Base-by-base conservation (phyloP, 37 sponge, comb jelly and placozoan species). In the Haliclona indistincta region DNA sequence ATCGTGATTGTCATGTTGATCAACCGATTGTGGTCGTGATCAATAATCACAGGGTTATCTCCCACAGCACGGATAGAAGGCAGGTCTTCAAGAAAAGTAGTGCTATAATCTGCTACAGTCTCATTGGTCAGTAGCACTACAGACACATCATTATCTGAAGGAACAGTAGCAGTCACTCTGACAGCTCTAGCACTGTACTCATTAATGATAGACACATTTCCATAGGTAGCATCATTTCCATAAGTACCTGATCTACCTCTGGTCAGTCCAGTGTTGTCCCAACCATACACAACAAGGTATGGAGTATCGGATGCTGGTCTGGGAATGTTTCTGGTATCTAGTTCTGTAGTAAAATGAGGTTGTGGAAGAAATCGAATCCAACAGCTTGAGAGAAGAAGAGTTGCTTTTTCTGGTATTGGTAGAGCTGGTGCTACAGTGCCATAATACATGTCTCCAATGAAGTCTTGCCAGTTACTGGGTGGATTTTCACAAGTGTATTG, bases 231-330 rank as follows among this genome's bases (percentile, higher is more conserved):
- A 75, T 95, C 92, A 37, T 84, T 82, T 5, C 96, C 96, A 71
- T 91, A 91, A 33, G 80, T 78, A 43, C 89, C 92, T 38, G 85
- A 80, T 67, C 58, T 29, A 1, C 88, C 85, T 8, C 37, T 56
- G 6, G 86, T 91, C 26, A 4, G 32, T 10, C 89, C 96, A n/a
- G 96, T 95, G 49, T 85, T 86, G 67, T 95, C 96, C 96, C 96
- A 95, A 1, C 88, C 96, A 5, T 52, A 66, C 3, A 70, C 89
- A 20, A 39, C 26, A 25, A 95, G 63, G 40, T 73, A 91, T 0
- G 96, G 96, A 4, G 69, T 77, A 40, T 94, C 85, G 0, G 72
- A 63, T 13, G 38, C 15, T 7, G 89, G 89, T 33, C 96, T 63
- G 0, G 76, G 65, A 38, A 71, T 60, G 54, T 74, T 76, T 29